Evolutionary conservation across 2,888 invertebrate species (phyloP), one percentile per base, ranked within the genome.

Genomic region (Sympetrum striolatum): DNA sequence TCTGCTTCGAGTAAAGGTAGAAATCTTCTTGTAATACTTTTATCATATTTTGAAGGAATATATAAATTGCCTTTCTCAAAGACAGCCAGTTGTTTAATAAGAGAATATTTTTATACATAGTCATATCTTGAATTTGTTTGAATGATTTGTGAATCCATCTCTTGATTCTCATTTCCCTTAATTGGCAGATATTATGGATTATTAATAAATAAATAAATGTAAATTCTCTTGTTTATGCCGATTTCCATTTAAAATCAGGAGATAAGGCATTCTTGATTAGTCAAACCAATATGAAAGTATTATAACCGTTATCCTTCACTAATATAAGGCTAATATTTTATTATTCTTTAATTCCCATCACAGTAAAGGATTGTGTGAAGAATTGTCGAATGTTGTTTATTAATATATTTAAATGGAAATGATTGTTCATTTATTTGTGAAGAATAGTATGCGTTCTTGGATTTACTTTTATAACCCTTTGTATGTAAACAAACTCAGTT

Each of bases 91-190:
- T 37, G 37, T 86, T 86, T 86, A 60, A 22, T 60, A 37, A 86
- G 86, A 86, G 86, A 86, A 60, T 86, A 86, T 86, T 86, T 86
- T 86, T 86, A 86, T 86, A 86, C 60, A 86, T 53, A 64, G 60
- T 86, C n/a, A 60, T 37, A 39, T 86, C 60, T 86, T 86, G 39
- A 58, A 86, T 86, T 86, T 31, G 58, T 82, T 86, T 58, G 58
- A 35, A 86, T 86, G 31, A 64, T 58, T 86, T 86, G 64, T 86
- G 60, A 60, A 60, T 58, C 58, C 35, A 60, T 35, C 25, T 86
- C 25, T 64, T 58, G 86, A 86, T 58, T 86, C 86, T 86, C 60
- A 86, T 86, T 86, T 60, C 60, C 39, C 60, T 60, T 64, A 60
- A 35, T 37, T 86, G 60, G 60, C 60, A 64, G 39, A 37, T 64